Conservation (phyloP, 2,888 invertebrate genomes). For the Penaeus monodon region DNA sequence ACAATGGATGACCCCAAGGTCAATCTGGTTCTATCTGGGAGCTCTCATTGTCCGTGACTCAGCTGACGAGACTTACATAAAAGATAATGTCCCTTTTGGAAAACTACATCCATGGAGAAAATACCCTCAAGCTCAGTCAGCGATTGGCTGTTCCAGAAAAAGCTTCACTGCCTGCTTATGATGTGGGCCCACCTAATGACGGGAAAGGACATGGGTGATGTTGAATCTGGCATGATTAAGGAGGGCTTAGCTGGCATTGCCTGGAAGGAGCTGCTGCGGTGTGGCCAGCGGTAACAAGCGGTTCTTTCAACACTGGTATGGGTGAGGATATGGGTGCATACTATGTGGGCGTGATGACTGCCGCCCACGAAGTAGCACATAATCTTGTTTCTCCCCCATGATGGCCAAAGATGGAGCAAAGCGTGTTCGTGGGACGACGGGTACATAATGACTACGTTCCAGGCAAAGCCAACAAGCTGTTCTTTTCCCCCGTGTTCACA, state of each 20-base stretch:
- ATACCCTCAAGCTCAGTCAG: slow-evolving; percentile 55
- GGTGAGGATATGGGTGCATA: slow-evolving; percentile 63
- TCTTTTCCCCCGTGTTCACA: background rate
- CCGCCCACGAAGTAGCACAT: slow-evolving; percentile 66
- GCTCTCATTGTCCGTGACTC: no score
- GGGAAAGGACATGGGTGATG: slow-evolving; percentile 53
- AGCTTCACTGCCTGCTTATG: slow-evolving; percentile 31
- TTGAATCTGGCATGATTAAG: slow-evolving; percentile 22
- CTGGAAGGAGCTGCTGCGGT: slow-evolving; percentile 58
- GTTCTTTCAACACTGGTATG: slow-evolving; percentile 49
- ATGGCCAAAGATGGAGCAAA: slow-evolving; percentile 39
- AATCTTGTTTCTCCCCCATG: slow-evolving; percentile 64
- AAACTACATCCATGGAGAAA: slow-evolving; percentile 41
- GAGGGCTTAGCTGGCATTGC: slow-evolving; percentile 58
- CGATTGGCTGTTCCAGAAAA: slow-evolving; percentile 56
- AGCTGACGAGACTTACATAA: no score
- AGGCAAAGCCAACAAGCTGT: background rate
- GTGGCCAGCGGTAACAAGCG: slow-evolving; percentile 12
- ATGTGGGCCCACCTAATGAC: slow-evolving; percentile 62
- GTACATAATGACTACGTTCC: no score
- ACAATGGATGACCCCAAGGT: no score
- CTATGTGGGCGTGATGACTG: slow-evolving; percentile 64
- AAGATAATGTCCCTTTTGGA: background rate
- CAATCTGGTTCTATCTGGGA: no score
- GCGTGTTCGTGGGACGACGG: background rate